Evolutionary conservation across 1,140 invertebrate species (phyloP).

Genomic region (Ladona fulva): DNA sequence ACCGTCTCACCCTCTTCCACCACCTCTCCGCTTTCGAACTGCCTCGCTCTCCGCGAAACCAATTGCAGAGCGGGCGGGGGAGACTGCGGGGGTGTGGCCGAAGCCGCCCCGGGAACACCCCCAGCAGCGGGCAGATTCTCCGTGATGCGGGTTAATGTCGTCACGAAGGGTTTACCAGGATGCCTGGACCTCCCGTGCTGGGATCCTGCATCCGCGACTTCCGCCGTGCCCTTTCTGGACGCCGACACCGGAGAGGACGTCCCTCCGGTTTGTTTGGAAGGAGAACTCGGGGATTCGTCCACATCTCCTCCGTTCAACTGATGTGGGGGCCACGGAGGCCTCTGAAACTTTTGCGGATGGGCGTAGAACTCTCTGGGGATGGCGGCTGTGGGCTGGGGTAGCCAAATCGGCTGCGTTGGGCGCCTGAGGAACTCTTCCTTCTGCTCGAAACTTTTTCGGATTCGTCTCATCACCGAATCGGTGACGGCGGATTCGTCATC

Average conservation of each 20-base stretch:
- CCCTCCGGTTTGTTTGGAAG: background rate
- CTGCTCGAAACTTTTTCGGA: slow-evolving; percentile 72
- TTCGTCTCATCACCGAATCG: slow-evolving; percentile 36
- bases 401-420: slow-evolving; percentile 55
- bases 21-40: slow-evolving; percentile 54
- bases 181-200: slow-evolving; percentile 31
- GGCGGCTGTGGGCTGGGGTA: slow-evolving; percentile 16
- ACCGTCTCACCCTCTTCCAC: slow-evolving; percentile 45
- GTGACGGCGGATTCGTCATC: slow-evolving; percentile 32
- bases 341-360: slow-evolving; percentile 61
- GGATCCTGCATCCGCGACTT: slow-evolving; percentile 29
- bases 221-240: background rate
- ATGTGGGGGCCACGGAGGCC: slow-evolving; percentile 60
- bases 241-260: slow-evolving; percentile 3
- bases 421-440: slow-evolving; percentile 77
- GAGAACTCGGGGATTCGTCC: background rate
- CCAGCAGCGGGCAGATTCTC: slow-evolving; percentile 44
- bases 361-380: slow-evolving; percentile 63
- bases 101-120: slow-evolving; percentile 31
- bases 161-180: slow-evolving; percentile 38
- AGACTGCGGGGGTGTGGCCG: slow-evolving; percentile 32
- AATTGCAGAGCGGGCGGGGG: slow-evolving; percentile 37
- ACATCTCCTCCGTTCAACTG: slow-evolving; percentile 8
- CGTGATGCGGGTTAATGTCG: slow-evolving; percentile 51
- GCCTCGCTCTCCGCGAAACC: slow-evolving; percentile 58